Evolutionary conservation across 1,140 invertebrate genomes (phyloP), one percentile per base, ranked within the genome.

Genomic region (Caenorhabditis latens): DNA sequence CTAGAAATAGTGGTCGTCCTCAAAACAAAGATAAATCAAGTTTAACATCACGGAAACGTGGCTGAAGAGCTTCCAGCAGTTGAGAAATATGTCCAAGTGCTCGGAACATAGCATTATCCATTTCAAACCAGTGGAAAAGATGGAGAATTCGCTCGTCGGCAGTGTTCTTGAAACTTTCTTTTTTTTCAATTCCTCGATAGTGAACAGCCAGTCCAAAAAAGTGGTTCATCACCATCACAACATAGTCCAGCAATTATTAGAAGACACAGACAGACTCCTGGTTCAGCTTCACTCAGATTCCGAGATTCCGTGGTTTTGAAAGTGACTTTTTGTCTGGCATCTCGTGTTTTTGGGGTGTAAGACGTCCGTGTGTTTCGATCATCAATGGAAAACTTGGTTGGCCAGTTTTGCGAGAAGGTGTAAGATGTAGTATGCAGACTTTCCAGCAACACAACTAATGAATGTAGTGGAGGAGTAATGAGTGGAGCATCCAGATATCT

Each of bases 381-480:
- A 84, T 65, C 57, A 48, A 48, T 7, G 58, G 40, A 87, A 79
- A 16, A 79, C 43, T 5, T 55, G 0, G 14, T 87, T 79, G 21
- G 40, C 16, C 21, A 87, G 14, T n/a, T 84, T 24, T 11, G n/a
- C 14, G 2, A 65, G 14, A 14, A 88, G 48, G 1, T 53, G 19
- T 8, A 65, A 65, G 9, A 85, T 53, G 24, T 21, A 65, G 57
- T 55, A 88, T 21, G 83, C 83, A 7, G 63, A 79, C 24, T 88
- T 88, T 24, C 63, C 83, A 43, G 83, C 87, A 16, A 88, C 46
- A 42, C 87, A 67, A 65, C 16, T 46, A 14, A 82, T 65, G 67
- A 88, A 88, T 1, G 87, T 88, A 1, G 67, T 48, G 16, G 85
- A 21, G 11, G 87, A 67, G 42, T 84, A 88, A 32, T 88, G 87